Evolutionary conservation across 2,113 vertebrate genomes (phyloP).

Genomic region (Danionella cerebrum): DNA sequence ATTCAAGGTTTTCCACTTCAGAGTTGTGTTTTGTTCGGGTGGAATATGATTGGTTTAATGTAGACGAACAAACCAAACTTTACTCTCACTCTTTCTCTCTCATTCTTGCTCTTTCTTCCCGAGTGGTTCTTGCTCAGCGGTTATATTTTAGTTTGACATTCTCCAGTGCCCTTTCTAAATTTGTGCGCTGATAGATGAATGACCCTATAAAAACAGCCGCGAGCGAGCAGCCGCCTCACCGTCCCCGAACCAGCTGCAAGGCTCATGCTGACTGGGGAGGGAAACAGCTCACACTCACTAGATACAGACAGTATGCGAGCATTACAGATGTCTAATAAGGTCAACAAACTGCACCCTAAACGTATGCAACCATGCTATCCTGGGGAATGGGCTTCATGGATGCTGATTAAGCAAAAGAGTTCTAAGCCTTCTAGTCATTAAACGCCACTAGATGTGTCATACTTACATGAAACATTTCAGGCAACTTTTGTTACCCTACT

Average conservation of each 20-base stretch:
- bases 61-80: background rate
- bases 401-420: conserved; percentile 56
- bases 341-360: conserved; percentile 43
- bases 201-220: conserved; percentile 48
- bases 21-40: background rate
- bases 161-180: conserved; percentile 31
- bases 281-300: conserved; percentile 48
- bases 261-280: conserved; percentile 59
- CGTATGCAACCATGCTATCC: conserved; percentile 48
- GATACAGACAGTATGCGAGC: too few relatives aligned
- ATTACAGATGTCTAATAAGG: conserved; percentile 61
- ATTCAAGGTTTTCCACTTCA: background rate
- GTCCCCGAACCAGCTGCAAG: conserved; percentile 49
- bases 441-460: too few relatives aligned
- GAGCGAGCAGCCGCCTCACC: conserved; percentile 30
- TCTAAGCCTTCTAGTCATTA: too few relatives aligned
- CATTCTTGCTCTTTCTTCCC: conserved; percentile 6
- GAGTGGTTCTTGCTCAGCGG: background rate
- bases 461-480: too few relatives aligned
- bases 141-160: conserved; percentile 21
- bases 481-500: too few relatives aligned
- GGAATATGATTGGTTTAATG: background rate
- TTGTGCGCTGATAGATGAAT: conserved; percentile 50
- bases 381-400: conserved; percentile 46
- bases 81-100: background rate